Evolutionary conservation across 2,797 vertebrate species (phyloP), one percentile per base, ranked within the genome.

Genomic region (Poliocrania exsul): DNA sequence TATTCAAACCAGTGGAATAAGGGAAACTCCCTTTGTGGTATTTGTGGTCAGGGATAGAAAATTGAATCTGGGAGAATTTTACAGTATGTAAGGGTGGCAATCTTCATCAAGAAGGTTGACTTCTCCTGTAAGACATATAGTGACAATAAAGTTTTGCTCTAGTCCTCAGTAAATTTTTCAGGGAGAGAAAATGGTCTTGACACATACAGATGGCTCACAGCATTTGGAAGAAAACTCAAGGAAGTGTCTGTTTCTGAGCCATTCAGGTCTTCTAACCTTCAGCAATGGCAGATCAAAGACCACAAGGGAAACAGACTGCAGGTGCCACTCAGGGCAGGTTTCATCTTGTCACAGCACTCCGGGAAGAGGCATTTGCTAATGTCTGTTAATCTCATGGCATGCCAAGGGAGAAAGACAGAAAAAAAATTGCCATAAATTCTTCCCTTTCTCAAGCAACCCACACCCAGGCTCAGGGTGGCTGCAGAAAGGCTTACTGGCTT

Each of bases 241-340:
- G 75, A 92, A 86, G 54, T 70, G 80, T 75, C 81, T 88, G 66
- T 62, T 91, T 86, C 47, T 75, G 77, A 94, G 56, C 82, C 77
- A 29, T 86, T 86, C 66, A 86, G 77, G 74, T 61, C 90, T 90
- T 92, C 91, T 92, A 91, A 95, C 89, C 85, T 94, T 96, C 85
- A 91, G 86, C 80, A 81, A 47, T 96, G 95, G 92, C 46, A 94
- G 96, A 97, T 96, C 88, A 96, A 97, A 96, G 92, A 92, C 95
- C 77, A 78, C 0, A 3, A 90, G 67, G 82, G 73, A 95, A 94
- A 46, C 65, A 92, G 83, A 42, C 78, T 77, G 80, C 95, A 96
- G 91, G 78, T 96, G 95, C 95, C 96, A 94, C 83, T 88, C 49
- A 66, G 91, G 96, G 71, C 95, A 97, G 80, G 95, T 97, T 97